A percentile compares a stretch with the other conserved stretches of the same genome.
Evolutionary conservation across 1,140 invertebrate genomes (phyloP).

Genomic region (Lordiphosa mommai): DNA sequence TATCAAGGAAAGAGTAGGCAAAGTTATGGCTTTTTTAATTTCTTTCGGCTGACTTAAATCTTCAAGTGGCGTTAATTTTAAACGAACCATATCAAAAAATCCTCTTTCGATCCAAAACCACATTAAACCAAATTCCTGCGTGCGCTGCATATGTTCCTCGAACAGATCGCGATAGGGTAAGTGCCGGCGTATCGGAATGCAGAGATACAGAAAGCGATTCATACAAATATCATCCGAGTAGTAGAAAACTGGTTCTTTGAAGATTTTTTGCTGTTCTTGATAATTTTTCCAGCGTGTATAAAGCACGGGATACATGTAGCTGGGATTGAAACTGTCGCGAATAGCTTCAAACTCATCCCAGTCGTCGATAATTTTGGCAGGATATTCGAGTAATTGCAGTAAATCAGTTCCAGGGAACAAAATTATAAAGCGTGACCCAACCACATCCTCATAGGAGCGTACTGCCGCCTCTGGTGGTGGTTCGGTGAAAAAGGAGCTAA

Average conservation of each 20-base stretch:
- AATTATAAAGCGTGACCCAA: constrained; percentile 19
- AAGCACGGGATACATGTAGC: constrained; percentile 30
- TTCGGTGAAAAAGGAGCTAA: constrained; percentile 33
- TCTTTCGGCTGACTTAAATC: constrained; percentile 18
- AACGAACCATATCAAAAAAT: constrained; percentile 41
- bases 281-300: constrained; percentile 29
- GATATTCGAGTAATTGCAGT: too few species aligned
- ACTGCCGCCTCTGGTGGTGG: constrained; percentile 22
- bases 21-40: neutral
- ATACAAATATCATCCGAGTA: constrained; percentile 43
- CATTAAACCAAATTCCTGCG: constrained; percentile 38
- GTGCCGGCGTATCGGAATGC: constrained; percentile 17
- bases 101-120: constrained; percentile 22
- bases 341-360: constrained; percentile 3
- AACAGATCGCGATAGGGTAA: constrained; percentile 50
- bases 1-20: constrained; percentile 30
- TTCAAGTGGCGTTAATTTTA: neutral
- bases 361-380: constrained; percentile 9
- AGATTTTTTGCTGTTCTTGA: constrained; percentile 47
- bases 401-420: too few species aligned
- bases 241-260: constrained; percentile 33
- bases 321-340: constrained; percentile 35
- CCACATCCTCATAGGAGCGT: constrained; percentile 15
- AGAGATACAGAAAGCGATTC: constrained; percentile 5
- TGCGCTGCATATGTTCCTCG: constrained; percentile 33